Evolutionary conservation across 2,888 invertebrate genomes (phyloP).

Genomic region (Hypsopygia costalis): DNA sequence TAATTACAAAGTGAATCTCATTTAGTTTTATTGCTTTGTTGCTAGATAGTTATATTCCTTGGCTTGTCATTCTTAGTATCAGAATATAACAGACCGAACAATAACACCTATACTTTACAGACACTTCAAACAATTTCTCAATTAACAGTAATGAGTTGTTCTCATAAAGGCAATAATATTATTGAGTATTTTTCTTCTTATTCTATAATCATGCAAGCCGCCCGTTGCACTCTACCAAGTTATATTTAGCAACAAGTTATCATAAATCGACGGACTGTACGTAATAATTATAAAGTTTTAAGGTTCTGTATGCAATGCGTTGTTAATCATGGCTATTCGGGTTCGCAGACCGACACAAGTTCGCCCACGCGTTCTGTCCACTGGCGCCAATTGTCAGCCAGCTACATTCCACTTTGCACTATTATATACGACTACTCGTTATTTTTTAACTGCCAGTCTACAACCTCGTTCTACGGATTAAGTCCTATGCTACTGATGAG

Average conservation of each 20-base stretch:
- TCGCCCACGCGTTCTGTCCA: conserved; percentile 49
- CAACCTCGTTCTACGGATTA: neutral
- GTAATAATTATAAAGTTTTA: conserved; percentile 45
- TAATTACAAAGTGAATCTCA: too few relatives aligned
- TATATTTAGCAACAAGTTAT: conserved; percentile 9
- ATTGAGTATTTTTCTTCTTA: neutral
- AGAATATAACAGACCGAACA: neutral
- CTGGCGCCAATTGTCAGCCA: conserved; percentile 46
- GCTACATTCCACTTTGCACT: conserved; percentile 30
- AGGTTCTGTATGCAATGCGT: conserved; percentile 41
- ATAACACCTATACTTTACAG: neutral
- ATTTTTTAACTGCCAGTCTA: conserved; percentile 17
- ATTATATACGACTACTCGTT: conserved; percentile 36
- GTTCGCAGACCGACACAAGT: conserved; percentile 43
- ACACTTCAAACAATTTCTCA: neutral
- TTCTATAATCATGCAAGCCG: conserved; percentile 1
- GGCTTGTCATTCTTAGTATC: too few relatives aligned
- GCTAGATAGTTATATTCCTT: too few relatives aligned
- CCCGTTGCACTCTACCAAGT: neutral
- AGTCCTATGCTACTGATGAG: neutral
- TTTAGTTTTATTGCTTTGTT: too few relatives aligned
- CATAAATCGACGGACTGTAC: conserved; percentile 23
- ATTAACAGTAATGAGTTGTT: conserved; percentile 1
- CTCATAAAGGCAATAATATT: neutral
- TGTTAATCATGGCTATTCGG: conserved; percentile 51